Evolutionary conservation across 1,140 invertebrate genomes (phyloP).

Genomic region (Gonioctena quinquepunctata): DNA sequence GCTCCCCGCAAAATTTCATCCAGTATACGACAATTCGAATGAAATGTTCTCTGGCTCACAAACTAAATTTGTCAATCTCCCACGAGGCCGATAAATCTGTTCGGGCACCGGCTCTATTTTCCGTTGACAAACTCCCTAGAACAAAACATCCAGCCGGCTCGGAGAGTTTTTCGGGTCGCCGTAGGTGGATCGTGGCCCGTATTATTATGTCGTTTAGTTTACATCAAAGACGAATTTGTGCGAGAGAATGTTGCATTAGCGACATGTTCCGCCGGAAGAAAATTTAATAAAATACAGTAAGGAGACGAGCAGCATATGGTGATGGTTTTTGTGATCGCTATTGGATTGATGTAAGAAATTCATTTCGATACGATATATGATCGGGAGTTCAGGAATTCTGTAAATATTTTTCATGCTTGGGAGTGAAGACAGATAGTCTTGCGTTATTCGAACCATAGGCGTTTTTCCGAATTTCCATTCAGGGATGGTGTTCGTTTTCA

Average conservation of each 20-base stretch:
- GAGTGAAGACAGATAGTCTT: no score
- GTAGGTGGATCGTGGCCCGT: neutral
- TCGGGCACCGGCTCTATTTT: neutral
- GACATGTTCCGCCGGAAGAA: neutral
- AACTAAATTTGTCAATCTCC: neutral
- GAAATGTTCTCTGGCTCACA: no score
- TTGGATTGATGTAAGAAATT: no score
- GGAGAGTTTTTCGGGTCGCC: neutral
- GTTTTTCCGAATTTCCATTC: no score
- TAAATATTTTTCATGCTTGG: no score
- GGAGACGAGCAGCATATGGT: neutral
- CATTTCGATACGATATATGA: no score
- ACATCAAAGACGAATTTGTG: neutral
- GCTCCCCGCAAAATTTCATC: no score
- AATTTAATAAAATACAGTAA: neutral
- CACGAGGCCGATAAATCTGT: neutral
- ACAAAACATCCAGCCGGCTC: neutral
- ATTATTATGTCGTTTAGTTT: slow-evolving; percentile 10
- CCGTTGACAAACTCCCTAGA: neutral
- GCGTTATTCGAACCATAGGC: no score
- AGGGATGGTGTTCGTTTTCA: no score
- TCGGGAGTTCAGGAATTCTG: no score
- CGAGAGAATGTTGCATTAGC: neutral
- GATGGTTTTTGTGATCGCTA: no score
- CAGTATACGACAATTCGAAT: no score